Percentiles rank a stretch among this genome's conserved stretches.
These are phyloP conservation scores for Physeter macrocephalus DNA, from an alignment of 2,113 vertebrate genomes.

Conservation along the genomic window DNA sequence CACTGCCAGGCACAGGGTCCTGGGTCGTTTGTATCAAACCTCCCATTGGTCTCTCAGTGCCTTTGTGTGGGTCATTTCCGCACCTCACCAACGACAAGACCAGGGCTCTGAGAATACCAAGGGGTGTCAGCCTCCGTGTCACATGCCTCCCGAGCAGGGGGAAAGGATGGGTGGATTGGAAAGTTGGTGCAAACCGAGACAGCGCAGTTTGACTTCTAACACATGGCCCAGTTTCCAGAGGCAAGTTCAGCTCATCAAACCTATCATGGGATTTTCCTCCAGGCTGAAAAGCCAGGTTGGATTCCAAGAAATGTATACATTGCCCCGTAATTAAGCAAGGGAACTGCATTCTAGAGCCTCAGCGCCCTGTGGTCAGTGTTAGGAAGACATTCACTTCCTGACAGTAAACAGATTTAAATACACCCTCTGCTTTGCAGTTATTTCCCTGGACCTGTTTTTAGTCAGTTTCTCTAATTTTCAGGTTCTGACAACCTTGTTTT, in stretches of 20 bases:
- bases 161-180: neutral
- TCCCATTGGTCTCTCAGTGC: neutral
- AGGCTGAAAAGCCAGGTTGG: neutral
- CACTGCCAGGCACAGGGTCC: accelerated
- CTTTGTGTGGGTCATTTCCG: neutral
- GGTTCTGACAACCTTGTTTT: slow-evolving; percentile 29
- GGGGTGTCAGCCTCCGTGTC: neutral
- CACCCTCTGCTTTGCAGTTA: slow-evolving; percentile 30
- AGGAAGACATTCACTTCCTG: slow-evolving; percentile 36
- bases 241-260: neutral
- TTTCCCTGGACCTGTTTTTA: neutral
- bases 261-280: neutral
- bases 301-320: slow-evolving; percentile 51
- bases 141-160: neutral
- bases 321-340: neutral
- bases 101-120: neutral
- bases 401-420: neutral
- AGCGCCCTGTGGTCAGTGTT: neutral
- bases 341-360: neutral
- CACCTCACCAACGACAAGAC: neutral
- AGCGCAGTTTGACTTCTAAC: neutral
- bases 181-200: neutral
- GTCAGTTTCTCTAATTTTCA: neutral
- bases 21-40: accelerated
- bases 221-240: slow-evolving; percentile 11